Base-by-base conservation (phyloP, 37 sponge, comb jelly and placozoan species). In the Crambe crambe region DNA sequence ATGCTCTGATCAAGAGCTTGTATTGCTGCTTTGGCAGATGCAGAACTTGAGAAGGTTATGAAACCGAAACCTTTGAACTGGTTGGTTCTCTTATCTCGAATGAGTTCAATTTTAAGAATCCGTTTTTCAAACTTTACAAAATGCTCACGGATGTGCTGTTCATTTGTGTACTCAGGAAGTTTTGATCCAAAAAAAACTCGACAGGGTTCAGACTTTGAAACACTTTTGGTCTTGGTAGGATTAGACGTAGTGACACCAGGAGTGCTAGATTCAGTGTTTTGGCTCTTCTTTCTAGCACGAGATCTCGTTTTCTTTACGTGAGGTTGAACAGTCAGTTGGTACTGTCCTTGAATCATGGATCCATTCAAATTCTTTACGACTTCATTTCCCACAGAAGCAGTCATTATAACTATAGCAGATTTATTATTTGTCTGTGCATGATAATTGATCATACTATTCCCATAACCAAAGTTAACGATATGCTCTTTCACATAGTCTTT, bases 1-100 rank as follows among this genome's bases (percentile, higher is more conserved):
- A 23, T 3, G 15, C 61, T 81, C 0, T 72, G 57, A 59, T 72
- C 58, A 1, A 70, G 56, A 31, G 25, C 30, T 4, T 25, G 47
- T 25, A 74, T 65, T 27, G 83, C 83, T 20, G 3, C 23, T 26
- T 12, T 27, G 1, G 83, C 83, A 10, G 74, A 44, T 12, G 26
- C 0, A 3, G 20, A 23, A 36, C 35, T 59, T 0, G 38, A 42
- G 42, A 83, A 83, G 27, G 56, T 57, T 0, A 83, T 58, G 43
- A 83, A 83, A 1, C 68, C 69, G 68, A 38, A 83, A 9, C 84
- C 84, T 31, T 83, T 83, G 41, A 56, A 42, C 20, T 56, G 1
- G 17, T 68, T 35, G 4, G 77, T 83, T 10, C 57, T 8, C 39
- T 37, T 65, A 31, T 83, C 70, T 27, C 31, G 39, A 36, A 76